Evolutionary conservation across 2,113 vertebrate genomes (phyloP).

Genomic region (Chlorodrepanis virens): DNA sequence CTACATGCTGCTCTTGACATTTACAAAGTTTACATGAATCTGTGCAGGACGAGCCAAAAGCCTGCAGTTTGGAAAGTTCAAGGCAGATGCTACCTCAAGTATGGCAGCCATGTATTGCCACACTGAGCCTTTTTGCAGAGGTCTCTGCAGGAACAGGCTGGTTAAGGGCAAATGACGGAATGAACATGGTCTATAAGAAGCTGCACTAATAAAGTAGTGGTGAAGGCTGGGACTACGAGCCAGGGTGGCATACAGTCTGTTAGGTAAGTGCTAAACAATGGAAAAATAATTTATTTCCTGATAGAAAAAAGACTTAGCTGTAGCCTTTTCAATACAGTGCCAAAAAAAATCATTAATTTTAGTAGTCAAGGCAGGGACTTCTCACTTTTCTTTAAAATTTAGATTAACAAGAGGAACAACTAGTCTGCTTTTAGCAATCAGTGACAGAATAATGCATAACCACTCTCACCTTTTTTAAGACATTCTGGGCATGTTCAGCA

Average conservation of each 20-base stretch:
- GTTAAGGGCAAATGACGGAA: slow-evolving; percentile 45
- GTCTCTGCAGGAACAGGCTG: slow-evolving; percentile 45
- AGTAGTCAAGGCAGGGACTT: neutral
- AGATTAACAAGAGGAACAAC: neutral
- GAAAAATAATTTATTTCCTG: slow-evolving; percentile 33
- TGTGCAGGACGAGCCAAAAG: slow-evolving; percentile 41
- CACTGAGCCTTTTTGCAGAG: slow-evolving; percentile 55
- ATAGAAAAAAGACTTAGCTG: neutral
- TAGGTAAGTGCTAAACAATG: neutral
- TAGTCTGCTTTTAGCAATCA: neutral
- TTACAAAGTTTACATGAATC: slow-evolving; percentile 35
- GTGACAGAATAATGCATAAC: neutral
- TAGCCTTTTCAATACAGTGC: slow-evolving; percentile 12
- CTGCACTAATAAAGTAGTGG: neutral
- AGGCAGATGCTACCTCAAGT: slow-evolving; percentile 48
- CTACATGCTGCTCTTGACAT: slow-evolving; percentile 40
- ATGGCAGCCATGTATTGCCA: slow-evolving; percentile 47
- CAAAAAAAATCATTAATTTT: slow-evolving; percentile 36
- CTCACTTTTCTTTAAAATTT: neutral
- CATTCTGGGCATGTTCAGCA: neutral
- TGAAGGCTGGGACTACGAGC: neutral
- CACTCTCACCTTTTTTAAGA: neutral
- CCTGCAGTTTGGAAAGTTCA: slow-evolving; percentile 39
- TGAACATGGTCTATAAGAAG: neutral
- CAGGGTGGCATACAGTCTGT: neutral